Evolutionary conservation across 1,140 invertebrate genomes (phyloP).

Genomic region (Drosophila nigromelanica): DNA sequence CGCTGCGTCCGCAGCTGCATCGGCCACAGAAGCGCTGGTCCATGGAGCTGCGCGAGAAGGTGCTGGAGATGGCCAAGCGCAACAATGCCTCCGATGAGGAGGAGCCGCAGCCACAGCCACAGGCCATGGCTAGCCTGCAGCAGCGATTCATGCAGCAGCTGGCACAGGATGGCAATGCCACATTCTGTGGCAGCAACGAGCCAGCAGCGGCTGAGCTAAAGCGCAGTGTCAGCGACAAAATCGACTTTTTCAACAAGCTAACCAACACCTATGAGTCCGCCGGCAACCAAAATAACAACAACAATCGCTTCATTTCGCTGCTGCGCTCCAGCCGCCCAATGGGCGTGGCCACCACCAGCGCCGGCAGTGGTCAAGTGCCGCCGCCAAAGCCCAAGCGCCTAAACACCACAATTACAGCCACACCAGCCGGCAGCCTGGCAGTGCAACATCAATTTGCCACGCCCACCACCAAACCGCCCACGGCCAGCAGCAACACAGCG

Average conservation of each 20-base stretch:
- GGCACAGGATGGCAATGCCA: slow-evolving; percentile 3
- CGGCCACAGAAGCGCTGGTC: slow-evolving; percentile 69
- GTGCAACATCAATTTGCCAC: slow-evolving; percentile 50
- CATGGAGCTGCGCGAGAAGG: slow-evolving; percentile 70
- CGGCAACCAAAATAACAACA: slow-evolving; percentile 7
- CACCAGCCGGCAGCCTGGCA: neutral
- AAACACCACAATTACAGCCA: neutral
- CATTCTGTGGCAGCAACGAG: slow-evolving; percentile 1
- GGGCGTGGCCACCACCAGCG: slow-evolving; percentile 52
- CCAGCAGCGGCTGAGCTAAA: slow-evolving; percentile 2
- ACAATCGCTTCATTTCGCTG: slow-evolving; percentile 69
- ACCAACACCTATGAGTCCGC: slow-evolving; percentile 70
- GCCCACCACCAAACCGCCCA: slow-evolving; percentile 35
- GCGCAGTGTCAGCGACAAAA: slow-evolving; percentile 71
- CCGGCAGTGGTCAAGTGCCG: slow-evolving; percentile 35
- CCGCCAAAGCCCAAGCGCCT: slow-evolving; percentile 73
- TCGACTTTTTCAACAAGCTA: slow-evolving; percentile 77
- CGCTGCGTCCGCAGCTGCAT: slow-evolving; percentile 63
- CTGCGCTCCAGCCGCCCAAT: slow-evolving; percentile 57
- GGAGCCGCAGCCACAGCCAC: slow-evolving; percentile 3
- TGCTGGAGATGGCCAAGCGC: slow-evolving; percentile 74
- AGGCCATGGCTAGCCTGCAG: slow-evolving; percentile 1
- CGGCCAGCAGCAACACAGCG: slow-evolving; percentile 5
- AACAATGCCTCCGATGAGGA: slow-evolving; percentile 57
- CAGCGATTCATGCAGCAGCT: slow-evolving; percentile 21